A percentile compares a stretch with the other conserved stretches of the same genome.
These are phyloP conservation scores for Engraulis encrasicolus DNA, from an alignment of 2,113 vertebrate species.

Conservation along the genomic window DNA sequence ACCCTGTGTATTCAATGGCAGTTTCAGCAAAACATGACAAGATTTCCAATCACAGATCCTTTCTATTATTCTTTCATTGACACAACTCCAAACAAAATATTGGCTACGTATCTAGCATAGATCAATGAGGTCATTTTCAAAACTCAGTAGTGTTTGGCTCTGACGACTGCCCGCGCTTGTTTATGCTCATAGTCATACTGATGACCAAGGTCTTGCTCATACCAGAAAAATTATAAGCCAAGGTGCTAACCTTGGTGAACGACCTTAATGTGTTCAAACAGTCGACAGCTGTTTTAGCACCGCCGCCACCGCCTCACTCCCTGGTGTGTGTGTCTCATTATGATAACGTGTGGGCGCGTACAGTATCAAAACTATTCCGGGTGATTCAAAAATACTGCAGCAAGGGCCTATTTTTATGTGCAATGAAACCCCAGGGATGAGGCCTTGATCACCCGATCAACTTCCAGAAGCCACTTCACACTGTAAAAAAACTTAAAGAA, in stretches of 20 bases:
- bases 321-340: background rate
- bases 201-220: background rate
- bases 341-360: background rate
- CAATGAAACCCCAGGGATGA: background rate
- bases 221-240: background rate
- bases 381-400: conserved; percentile 27
- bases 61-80: background rate
- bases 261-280: background rate
- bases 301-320: background rate
- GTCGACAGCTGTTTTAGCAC: conserved; percentile 13
- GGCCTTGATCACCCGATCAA: background rate
- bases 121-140: background rate
- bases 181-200: background rate
- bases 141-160: background rate
- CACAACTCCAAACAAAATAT: background rate
- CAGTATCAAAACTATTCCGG: conserved; percentile 33
- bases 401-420: conserved; percentile 35
- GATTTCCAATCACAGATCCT: too few relatives aligned
- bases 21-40: background rate
- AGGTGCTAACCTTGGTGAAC: background rate
- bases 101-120: background rate
- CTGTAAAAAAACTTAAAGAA: too few relatives aligned
- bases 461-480: too few relatives aligned
- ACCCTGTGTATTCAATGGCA: too few relatives aligned
- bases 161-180: background rate